Evolutionary conservation across 2,888 invertebrate genomes (phyloP).

Genomic region (Hyposoter didymator): DNA sequence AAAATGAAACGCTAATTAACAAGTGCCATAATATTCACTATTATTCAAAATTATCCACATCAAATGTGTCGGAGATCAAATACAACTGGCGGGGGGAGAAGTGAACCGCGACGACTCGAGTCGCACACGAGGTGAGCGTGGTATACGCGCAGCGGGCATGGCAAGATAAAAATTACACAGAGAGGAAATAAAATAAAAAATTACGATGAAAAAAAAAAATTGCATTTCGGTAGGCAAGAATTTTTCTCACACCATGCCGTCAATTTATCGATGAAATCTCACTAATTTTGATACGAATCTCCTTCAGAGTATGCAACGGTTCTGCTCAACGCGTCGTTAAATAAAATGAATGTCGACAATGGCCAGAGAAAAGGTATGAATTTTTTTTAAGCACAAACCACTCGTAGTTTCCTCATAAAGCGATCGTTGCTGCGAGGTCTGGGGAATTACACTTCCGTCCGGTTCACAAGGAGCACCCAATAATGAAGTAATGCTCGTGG

Average conservation of each 20-base stretch:
- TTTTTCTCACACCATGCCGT: not conserved
- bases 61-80: not conserved
- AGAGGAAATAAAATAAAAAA: not conserved
- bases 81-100: not conserved
- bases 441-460: conserved; percentile 26
- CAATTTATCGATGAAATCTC: not conserved
- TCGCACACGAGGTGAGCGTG: not conserved
- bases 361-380: not conserved
- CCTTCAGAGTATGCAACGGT: not conserved
- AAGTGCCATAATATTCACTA: not conserved
- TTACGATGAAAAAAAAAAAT: no score
- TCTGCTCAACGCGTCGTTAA: not conserved
- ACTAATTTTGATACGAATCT: not conserved
- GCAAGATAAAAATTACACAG: no score
- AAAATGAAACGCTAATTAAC: conserved; percentile 14
- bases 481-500: conserved; percentile 48
- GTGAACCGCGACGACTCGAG: not conserved
- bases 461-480: conserved; percentile 18
- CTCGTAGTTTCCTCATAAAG: not conserved
- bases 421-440: conserved; percentile 3
- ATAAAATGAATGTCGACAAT: conserved; percentile 19
- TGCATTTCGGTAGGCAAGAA: not conserved
- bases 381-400: not conserved
- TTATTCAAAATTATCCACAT: not conserved
- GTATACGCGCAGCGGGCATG: not conserved